Conservation (phyloP, 2,888 invertebrate species). For the Philaethria dido region DNA sequence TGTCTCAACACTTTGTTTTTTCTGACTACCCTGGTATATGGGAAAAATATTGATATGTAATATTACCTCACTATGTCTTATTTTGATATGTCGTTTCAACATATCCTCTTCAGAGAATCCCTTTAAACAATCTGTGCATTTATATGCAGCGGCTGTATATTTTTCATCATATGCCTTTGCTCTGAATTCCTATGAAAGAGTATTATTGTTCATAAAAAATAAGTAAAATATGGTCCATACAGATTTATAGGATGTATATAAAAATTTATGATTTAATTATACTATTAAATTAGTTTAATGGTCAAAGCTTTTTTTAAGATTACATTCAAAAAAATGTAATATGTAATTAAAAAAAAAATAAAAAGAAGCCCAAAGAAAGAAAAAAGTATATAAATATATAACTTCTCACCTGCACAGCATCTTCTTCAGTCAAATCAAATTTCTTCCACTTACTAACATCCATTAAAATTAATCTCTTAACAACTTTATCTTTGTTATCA, state of each 20-base stretch:
- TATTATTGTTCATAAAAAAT: neutral
- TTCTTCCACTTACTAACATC: slow-evolving; percentile 29
- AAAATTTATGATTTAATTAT: no score
- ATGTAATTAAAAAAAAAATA: no score
- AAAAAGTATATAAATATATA: neutral
- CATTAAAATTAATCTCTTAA: slow-evolving; percentile 29
- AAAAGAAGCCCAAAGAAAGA: neutral
- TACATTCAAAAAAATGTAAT: no score
- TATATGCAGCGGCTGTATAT: slow-evolving; percentile 60
- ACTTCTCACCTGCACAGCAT: slow-evolving; percentile 13
- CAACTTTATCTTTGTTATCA: slow-evolving; percentile 29
- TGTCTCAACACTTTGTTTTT: no score
- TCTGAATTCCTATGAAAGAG: slow-evolving; percentile 52
- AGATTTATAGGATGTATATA: no score
- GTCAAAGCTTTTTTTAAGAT: no score
- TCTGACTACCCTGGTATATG: no score
- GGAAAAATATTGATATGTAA: no score
- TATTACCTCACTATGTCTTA: slow-evolving; percentile 67
- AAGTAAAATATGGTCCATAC: neutral
- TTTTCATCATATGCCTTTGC: slow-evolving; percentile 57
- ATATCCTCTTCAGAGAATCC: slow-evolving; percentile 71
- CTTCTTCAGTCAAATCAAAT: slow-evolving; percentile 28
- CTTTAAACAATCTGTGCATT: slow-evolving; percentile 69
- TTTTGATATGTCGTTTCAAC: slow-evolving; percentile 60
- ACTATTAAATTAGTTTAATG: no score